phyloP scores from a whole-genome alignment of 2,888 invertebrate genomes.

The Acronicta aceris region DNA sequence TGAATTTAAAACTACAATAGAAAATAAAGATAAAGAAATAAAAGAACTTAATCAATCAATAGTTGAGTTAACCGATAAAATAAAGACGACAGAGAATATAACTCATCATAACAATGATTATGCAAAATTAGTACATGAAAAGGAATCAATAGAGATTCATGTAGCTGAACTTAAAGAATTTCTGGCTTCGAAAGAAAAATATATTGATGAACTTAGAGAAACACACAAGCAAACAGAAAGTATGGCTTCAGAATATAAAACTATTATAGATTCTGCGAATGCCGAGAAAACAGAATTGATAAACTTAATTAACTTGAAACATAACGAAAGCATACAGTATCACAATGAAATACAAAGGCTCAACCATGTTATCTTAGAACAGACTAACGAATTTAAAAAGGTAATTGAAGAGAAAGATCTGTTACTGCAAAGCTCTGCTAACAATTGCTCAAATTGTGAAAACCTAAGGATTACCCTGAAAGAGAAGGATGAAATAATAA shows the following conservation, averaged over 20 bases:
- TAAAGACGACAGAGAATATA: slow-evolving; percentile 68
- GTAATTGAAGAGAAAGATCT: slow-evolving; percentile 74
- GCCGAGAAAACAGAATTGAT: slow-evolving; percentile 92
- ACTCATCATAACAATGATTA: slow-evolving; percentile 72
- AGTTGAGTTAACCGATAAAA: slow-evolving; percentile 73
- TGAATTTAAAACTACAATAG: slow-evolving; percentile 63
- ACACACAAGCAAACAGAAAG: slow-evolving; percentile 68
- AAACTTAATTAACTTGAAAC: slow-evolving; percentile 93
- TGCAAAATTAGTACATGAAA: slow-evolving; percentile 71
- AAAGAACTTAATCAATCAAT: slow-evolving; percentile 78
- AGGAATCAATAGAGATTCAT: slow-evolving; percentile 69
- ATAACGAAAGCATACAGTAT: slow-evolving; percentile 95
- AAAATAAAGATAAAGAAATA: slow-evolving; percentile 77
- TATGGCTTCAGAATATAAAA: slow-evolving; percentile 70
- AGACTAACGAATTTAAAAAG: slow-evolving; percentile 77
- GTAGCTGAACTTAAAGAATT: slow-evolving; percentile 62
- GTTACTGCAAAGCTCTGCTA: slow-evolving; percentile 57
- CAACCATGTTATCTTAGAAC: slow-evolving; percentile 89
- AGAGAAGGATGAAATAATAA: slow-evolving; percentile 81
- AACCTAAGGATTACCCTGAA: slow-evolving; percentile 68
- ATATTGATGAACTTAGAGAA: slow-evolving; percentile 64
- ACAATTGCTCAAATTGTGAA: slow-evolving; percentile 74
- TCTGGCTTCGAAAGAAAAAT: slow-evolving; percentile 65
- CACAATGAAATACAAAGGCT: slow-evolving; percentile 95
- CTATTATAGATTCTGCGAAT: slow-evolving; percentile 66